Percentiles rank a stretch among this genome's conserved stretches.
These are phyloP conservation scores for Oncorhynchus mykiss DNA, from an alignment of 2,113 vertebrate species.

Conservation along the genomic window DNA sequence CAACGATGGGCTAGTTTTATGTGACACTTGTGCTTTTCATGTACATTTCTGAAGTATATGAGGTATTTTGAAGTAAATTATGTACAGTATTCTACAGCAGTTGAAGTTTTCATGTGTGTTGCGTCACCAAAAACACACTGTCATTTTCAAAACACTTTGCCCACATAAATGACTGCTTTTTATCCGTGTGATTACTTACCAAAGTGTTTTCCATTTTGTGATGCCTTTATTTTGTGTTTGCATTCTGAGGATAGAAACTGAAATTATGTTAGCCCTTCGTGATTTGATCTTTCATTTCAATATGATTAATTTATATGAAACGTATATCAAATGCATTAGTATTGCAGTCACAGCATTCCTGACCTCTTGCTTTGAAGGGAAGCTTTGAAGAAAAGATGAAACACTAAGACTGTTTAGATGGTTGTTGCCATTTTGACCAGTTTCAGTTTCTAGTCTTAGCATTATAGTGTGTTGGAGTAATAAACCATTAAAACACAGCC, in stretches of 20 bases:
- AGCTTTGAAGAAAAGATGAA: slow-evolving; percentile 13
- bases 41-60: slow-evolving; percentile 33
- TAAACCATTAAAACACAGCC: too few relatives aligned
- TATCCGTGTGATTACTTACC: slow-evolving; percentile 4
- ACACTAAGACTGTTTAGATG: neutral
- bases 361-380: slow-evolving; percentile 12
- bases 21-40: slow-evolving; percentile 32
- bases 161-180: slow-evolving; percentile 40
- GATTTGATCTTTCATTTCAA: neutral
- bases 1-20: neutral
- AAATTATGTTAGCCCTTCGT: neutral
- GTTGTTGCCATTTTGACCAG: too few relatives aligned
- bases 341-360: neutral
- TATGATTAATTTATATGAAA: slow-evolving; percentile 21
- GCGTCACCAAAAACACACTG: slow-evolving; percentile 4
- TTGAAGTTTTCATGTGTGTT: slow-evolving; percentile 8
- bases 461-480: neutral
- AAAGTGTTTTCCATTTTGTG: slow-evolving; percentile 17
- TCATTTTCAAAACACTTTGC: slow-evolving; percentile 27
- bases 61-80: slow-evolving; percentile 18
- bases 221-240: slow-evolving; percentile 12
- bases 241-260: neutral
- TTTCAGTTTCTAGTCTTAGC: too few relatives aligned
- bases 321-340: neutral
- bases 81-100: neutral